Percentiles rank a stretch among this genome's conserved stretches.
phyloP scores from a whole-genome alignment of 2,797 vertebrate species.

The Trematomus bernacchii region DNA sequence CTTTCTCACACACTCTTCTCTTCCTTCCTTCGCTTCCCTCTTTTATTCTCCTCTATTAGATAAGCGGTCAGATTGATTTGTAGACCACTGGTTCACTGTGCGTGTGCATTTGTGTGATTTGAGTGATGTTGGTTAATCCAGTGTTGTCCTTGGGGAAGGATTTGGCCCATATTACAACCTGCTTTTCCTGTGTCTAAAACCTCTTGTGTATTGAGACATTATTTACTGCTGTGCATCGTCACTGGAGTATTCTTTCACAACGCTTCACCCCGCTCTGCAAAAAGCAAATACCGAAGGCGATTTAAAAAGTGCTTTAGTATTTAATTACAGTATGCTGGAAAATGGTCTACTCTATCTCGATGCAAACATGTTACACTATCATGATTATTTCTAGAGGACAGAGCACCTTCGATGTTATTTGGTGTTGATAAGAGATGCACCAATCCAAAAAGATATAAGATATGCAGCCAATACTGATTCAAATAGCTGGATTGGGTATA shows the following conservation, averaged over 20 bases:
- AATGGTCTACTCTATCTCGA: neutral
- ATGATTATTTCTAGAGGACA: slow-evolving; percentile 13
- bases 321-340: slow-evolving; percentile 2
- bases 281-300: slow-evolving; percentile 36
- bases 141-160: slow-evolving; percentile 73
- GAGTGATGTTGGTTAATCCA: slow-evolving; percentile 77
- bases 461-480: too few species aligned
- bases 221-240: slow-evolving; percentile 67
- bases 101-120: slow-evolving; percentile 60
- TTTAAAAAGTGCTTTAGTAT: slow-evolving; percentile 9
- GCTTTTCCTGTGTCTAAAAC: slow-evolving; percentile 66
- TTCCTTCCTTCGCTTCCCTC: slow-evolving; percentile 24
- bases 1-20: slow-evolving; percentile 27
- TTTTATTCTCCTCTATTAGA: slow-evolving; percentile 58
- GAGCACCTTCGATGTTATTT: neutral
- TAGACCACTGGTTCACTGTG: slow-evolving; percentile 48
- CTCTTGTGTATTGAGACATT: slow-evolving; percentile 73
- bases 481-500: too few species aligned
- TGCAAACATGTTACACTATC: neutral
- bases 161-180: slow-evolving; percentile 77
- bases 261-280: slow-evolving; percentile 41
- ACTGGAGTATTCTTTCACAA: slow-evolving; percentile 29
- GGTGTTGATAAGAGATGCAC: neutral
- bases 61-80: slow-evolving; percentile 68
- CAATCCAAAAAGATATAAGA: too few species aligned